Conservation (phyloP, 2,888 invertebrate genomes). For the Temnothorax unifasciatus region DNA sequence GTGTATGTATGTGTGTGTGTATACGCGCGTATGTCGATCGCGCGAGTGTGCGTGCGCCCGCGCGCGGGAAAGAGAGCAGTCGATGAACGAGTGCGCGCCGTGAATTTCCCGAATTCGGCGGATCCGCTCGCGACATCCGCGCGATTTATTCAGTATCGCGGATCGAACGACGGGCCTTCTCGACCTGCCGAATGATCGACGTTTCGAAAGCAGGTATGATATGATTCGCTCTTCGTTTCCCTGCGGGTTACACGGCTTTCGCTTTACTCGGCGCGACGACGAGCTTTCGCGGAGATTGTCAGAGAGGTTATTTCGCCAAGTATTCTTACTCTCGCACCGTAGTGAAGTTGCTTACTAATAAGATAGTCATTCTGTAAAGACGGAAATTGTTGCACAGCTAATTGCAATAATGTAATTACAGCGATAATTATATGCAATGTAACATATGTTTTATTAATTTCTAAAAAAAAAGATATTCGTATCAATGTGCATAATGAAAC, state of each 20-base stretch:
- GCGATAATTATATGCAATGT: neutral
- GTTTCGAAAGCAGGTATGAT: slow-evolving; percentile 34
- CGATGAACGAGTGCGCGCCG: slow-evolving; percentile 43
- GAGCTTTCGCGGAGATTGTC: neutral
- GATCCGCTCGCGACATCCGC: neutral
- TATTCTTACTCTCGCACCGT: neutral
- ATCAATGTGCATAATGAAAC: neutral
- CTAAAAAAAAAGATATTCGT: neutral
- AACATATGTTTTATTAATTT: neutral
- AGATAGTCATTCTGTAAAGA: neutral
- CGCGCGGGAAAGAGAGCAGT: slow-evolving; percentile 54
- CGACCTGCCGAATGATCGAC: slow-evolving; percentile 18
- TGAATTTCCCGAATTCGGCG: slow-evolving; percentile 42
- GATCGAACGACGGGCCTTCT: neutral
- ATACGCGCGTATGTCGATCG: neutral
- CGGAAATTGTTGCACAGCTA: neutral
- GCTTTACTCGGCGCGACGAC: neutral
- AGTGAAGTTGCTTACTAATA: neutral
- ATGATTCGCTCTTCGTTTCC: slow-evolving; percentile 27
- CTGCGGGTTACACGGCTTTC: neutral
- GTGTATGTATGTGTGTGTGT: neutral
- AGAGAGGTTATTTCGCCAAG: slow-evolving; percentile 26
- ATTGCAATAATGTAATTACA: neutral
- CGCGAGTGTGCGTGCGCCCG: slow-evolving; percentile 29
- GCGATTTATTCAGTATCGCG: slow-evolving; percentile 39